Base-by-base conservation (phyloP, 2,797 vertebrate species). In the Pyrocephalus nanus region DNA sequence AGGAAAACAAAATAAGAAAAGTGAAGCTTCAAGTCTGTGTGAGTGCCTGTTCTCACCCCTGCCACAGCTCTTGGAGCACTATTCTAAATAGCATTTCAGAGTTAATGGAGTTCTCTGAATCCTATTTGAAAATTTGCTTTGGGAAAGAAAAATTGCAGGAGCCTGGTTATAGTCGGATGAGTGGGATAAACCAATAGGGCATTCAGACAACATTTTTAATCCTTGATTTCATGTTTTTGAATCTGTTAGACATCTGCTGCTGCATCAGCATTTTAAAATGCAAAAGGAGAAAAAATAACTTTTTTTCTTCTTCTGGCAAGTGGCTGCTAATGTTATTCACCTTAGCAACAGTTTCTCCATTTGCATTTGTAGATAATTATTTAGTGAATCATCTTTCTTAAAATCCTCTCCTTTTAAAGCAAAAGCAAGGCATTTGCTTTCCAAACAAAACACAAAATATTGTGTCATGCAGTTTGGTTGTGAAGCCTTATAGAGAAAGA, bases 201-300 rank as follows among this genome's bases (percentile, higher is more conserved):
- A 74, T 79, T 85, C 32, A 65, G 77, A 71, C 26, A 79, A 45
- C 6, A 71, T 85, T 94, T 94, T 94, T 67, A 85, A 71, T 61
- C 53, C 14, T 77, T 51, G 50, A 78, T 95, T 86, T 95, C 14
- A 30, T 69, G 81, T 42, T 83, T 96, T 89, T 81, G 69, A 77
- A 80, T 40, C 34, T 75, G 15, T 71, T 74, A 74, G 65, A 55
- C n/a, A 83, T 58, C 75, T 92, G 72, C 50, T 92, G 72, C 71
- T 86, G n/a, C 17, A 85, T 83, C 86, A 80, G 30, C 77, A 43
- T 86, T 89, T 95, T 83, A 77, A 95, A 86, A 92, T 36, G 38
- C 5, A 42, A 80, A 79, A 32, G 23, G 36, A 83, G 34, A 8
- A 12, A 11, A 86, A 92, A 79, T 26, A 57, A 25, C 4, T 23